A percentile compares a stretch with the other conserved stretches of the same genome.
These are phyloP conservation scores for Drosophila pseudoobscura DNA, from an alignment of 1,140 invertebrate species.

Conservation along the genomic window DNA sequence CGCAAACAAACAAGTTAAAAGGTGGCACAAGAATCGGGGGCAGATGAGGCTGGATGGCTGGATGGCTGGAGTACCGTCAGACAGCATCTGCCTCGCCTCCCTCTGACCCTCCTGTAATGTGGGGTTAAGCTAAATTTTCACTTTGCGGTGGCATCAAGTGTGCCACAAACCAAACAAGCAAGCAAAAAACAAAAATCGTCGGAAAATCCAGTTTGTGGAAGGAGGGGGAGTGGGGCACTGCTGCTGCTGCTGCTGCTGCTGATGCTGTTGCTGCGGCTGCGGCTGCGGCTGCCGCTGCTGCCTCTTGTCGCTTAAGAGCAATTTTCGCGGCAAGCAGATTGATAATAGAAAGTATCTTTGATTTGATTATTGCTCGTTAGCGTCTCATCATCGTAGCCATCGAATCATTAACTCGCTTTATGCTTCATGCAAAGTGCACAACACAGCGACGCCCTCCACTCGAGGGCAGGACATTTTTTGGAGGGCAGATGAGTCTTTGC, in stretches of 20 bases:
- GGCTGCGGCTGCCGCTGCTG: slow-evolving; percentile 21
- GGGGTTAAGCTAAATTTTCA: slow-evolving; percentile 47
- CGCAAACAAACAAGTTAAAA: slow-evolving; percentile 75
- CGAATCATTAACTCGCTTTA: slow-evolving; percentile 80
- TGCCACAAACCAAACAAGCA: too few species aligned
- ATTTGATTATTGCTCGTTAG: slow-evolving; percentile 82
- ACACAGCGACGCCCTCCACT: neutral
- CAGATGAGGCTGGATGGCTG: neutral
- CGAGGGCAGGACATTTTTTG: neutral
- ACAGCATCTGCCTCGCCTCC: neutral
- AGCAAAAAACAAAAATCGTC: slow-evolving; percentile 19
- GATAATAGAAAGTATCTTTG: slow-evolving; percentile 77
- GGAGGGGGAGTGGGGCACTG: neutral
- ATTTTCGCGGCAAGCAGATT: slow-evolving; percentile 45
- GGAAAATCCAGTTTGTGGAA: slow-evolving; percentile 13
- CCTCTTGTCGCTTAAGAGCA: slow-evolving; percentile 42
- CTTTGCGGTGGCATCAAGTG: slow-evolving; percentile 31
- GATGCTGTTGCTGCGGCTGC: slow-evolving; percentile 17
- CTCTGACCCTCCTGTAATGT: slow-evolving; percentile 7
- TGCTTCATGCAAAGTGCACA: slow-evolving; percentile 59
- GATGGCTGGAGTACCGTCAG: neutral
- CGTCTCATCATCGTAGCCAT: slow-evolving; percentile 43
- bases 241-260: slow-evolving; percentile 21
- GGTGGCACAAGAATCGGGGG: slow-evolving; percentile 3
- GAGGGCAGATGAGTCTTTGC: neutral